phyloP scores from a whole-genome alignment of 2,888 invertebrate genomes.

The Scaptomyza parva region DNA sequence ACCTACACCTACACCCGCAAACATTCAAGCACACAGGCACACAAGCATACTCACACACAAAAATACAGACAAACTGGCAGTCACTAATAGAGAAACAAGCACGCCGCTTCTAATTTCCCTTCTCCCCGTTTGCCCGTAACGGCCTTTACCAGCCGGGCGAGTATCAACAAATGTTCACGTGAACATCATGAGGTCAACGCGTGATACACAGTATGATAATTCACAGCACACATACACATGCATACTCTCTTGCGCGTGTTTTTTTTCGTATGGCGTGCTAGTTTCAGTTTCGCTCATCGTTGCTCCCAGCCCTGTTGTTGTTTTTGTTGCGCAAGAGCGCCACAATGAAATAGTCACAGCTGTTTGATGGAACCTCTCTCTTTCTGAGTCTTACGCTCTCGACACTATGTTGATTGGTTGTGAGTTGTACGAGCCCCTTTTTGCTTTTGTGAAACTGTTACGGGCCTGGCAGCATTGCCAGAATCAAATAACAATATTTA shows the following conservation, averaged over 20 bases:
- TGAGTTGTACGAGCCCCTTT: conserved; percentile 89
- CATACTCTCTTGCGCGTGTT: conserved; percentile 53
- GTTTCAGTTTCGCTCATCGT: conserved; percentile 53
- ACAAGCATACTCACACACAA: conserved; percentile 12
- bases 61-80: conserved; percentile 14
- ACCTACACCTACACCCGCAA: conserved; percentile 42
- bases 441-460: conserved; percentile 73
- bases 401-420: conserved; percentile 87
- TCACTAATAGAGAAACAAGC: conserved; percentile 56
- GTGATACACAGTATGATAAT: conserved; percentile 87
- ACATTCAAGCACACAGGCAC: conserved; percentile 13
- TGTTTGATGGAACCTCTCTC: conserved; percentile 52
- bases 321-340: conserved; percentile 77
- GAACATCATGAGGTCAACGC: conserved; percentile 90
- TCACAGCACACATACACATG: conserved; percentile 60
- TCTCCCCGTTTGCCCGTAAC: conserved; percentile 13
- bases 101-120: conserved; percentile 55
- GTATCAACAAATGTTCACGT: conserved; percentile 86
- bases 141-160: conserved; percentile 33
- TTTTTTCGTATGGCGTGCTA: conserved; percentile 63
- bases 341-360: conserved; percentile 69
- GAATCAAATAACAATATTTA: conserved; percentile 27
- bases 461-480: conserved; percentile 60
- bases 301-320: conserved; percentile 33
- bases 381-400: conserved; percentile 63